Conservation (phyloP, 2,888 invertebrate genomes). For the Oxycera nigricornis region DNA sequence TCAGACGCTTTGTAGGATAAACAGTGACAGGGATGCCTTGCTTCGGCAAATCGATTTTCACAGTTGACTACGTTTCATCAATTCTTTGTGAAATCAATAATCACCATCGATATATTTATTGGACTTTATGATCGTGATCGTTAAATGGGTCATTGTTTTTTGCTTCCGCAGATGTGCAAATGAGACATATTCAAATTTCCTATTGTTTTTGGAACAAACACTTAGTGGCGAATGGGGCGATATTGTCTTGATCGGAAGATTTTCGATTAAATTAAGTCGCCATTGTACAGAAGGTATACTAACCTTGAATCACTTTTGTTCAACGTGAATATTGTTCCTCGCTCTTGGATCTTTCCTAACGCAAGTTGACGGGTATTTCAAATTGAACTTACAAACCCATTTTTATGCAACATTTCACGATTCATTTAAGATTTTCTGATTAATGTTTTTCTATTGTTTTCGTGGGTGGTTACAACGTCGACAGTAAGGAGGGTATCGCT, state of each 20-base stretch:
- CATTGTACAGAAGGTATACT: too few species aligned
- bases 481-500: not conserved
- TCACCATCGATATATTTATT: not conserved
- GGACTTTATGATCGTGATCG: not conserved
- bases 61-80: slow-evolving; percentile 41
- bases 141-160: slow-evolving; percentile 11
- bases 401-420: not conserved
- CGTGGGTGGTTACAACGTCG: not conserved
- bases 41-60: slow-evolving; percentile 39
- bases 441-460: not conserved
- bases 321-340: too few species aligned
- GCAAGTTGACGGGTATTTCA: too few species aligned
- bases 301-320: too few species aligned
- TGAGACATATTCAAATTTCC: not conserved
- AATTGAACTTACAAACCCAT: not conserved
- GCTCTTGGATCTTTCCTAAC: too few species aligned
- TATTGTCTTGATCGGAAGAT: too few species aligned
- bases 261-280: too few species aligned
- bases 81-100: slow-evolving; percentile 13
- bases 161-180: not conserved
- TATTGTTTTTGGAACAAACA: too few species aligned
- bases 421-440: not conserved
- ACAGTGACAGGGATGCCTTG: slow-evolving; percentile 10
- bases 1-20: too few species aligned
- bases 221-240: too few species aligned